Evolutionary conservation across 2,888 invertebrate species (phyloP).

Genomic region (Matsumyia berberina): DNA sequence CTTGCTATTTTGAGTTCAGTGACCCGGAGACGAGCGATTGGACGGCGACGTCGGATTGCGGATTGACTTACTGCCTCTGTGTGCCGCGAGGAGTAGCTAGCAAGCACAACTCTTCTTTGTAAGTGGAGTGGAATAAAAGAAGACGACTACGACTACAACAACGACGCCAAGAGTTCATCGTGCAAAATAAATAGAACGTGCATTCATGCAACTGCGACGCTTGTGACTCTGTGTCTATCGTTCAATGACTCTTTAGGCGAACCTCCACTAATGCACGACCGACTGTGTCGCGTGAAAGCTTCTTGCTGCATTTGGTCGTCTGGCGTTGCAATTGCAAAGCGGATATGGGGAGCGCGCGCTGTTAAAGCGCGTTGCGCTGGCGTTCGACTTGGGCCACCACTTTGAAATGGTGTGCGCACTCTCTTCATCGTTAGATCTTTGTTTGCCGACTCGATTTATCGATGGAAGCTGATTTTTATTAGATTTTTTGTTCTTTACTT

Average conservation of each 20-base stretch:
- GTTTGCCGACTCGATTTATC: constrained; percentile 36
- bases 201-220: constrained; percentile 71
- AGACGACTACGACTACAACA: constrained; percentile 36
- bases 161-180: constrained; percentile 58
- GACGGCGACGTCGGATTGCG: constrained; percentile 53
- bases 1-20: constrained; percentile 71
- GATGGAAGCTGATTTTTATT: constrained; percentile 48
- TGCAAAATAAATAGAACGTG: constrained; percentile 75
- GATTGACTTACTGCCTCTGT: constrained; percentile 52
- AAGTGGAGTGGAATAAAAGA: constrained; percentile 34
- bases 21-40: constrained; percentile 73
- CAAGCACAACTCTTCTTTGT: constrained; percentile 18
- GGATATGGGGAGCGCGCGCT: not conserved
- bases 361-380: constrained; percentile 21
- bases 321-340: constrained; percentile 9
- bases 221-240: constrained; percentile 68
- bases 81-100: constrained; percentile 11
- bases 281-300: constrained; percentile 48
- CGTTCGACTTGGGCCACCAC: constrained; percentile 9
- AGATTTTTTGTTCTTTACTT: constrained; percentile 28
- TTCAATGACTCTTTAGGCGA: constrained; percentile 68
- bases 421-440: constrained; percentile 49
- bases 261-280: constrained; percentile 27
- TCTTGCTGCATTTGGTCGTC: constrained; percentile 17
- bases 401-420: not conserved